Percentiles rank a stretch among this genome's conserved stretches.
These are phyloP conservation scores for Melangyna quadrimaculata DNA, from an alignment of 2,888 invertebrate species.

Conservation along the genomic window DNA sequence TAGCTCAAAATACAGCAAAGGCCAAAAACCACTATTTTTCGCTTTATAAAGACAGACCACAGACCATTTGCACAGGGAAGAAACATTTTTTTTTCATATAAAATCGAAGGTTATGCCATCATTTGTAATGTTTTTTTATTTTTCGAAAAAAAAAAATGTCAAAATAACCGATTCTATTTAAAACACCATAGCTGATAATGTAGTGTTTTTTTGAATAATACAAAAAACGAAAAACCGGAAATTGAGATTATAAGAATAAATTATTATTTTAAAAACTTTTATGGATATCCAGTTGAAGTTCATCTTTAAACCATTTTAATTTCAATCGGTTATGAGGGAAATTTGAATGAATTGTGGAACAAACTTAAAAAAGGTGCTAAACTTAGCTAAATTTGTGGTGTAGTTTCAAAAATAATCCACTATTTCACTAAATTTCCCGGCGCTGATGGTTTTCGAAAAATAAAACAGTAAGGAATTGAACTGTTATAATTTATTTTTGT, in stretches of 20 bases:
- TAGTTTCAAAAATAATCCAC: neutral
- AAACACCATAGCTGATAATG: neutral
- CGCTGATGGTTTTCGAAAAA: neutral
- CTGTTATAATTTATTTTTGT: too few relatives aligned
- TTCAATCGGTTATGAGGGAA: neutral
- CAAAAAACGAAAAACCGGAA: neutral
- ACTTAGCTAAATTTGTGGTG: neutral
- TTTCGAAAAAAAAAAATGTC: too few relatives aligned
- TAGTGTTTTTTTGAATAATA: neutral
- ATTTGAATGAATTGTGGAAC: conserved; percentile 21
- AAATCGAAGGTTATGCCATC: too few relatives aligned
- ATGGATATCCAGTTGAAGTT: neutral
- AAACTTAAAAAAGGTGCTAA: neutral
- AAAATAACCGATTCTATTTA: too few relatives aligned
- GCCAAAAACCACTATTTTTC: too few relatives aligned
- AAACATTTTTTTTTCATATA: too few relatives aligned
- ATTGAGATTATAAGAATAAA: neutral
- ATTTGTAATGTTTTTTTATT: too few relatives aligned
- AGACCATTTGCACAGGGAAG: too few relatives aligned
- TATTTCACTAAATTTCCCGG: neutral
- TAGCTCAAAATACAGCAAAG: too few relatives aligned
- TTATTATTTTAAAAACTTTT: too few relatives aligned
- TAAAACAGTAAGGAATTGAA: neutral
- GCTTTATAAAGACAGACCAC: too few relatives aligned
- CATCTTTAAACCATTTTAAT: neutral